phyloP scores from a whole-genome alignment of 2,113 vertebrate genomes.

The Empidonax alnorum region DNA sequence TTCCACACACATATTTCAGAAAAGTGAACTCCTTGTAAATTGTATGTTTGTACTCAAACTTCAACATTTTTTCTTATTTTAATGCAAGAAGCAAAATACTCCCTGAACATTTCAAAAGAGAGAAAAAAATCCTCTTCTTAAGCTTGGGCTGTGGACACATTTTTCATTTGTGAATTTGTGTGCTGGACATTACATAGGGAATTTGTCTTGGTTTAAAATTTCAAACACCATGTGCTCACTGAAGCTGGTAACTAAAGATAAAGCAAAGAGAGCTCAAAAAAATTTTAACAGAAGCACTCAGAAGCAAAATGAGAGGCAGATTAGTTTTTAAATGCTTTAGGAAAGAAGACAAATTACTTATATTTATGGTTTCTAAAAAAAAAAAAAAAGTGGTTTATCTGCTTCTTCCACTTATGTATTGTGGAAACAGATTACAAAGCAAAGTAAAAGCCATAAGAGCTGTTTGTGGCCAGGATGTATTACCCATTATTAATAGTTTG shows the following conservation, averaged over 20 bases:
- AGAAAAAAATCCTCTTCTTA: background rate
- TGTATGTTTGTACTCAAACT: background rate
- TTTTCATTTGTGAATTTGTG: background rate
- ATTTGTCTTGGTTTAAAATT: background rate
- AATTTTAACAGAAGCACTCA: background rate
- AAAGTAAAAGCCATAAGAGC: background rate
- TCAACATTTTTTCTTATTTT: background rate
- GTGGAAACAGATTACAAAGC: background rate
- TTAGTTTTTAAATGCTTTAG: background rate
- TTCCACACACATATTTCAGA: background rate
- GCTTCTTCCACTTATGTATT: background rate
- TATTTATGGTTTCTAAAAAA: background rate
- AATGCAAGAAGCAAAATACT: background rate
- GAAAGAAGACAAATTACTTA: background rate
- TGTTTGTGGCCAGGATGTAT: background rate
- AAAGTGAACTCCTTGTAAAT: background rate
- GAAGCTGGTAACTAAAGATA: background rate
- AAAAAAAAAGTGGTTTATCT: background rate
- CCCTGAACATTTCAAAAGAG: background rate
- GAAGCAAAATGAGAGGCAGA: background rate
- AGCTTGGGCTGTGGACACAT: background rate
- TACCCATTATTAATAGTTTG: background rate
- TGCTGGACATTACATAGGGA: background rate
- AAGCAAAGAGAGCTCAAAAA: background rate
- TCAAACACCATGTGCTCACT: background rate